Base-by-base conservation (phyloP, 2,797 vertebrate species). In the Tamandua tetradactyla region DNA sequence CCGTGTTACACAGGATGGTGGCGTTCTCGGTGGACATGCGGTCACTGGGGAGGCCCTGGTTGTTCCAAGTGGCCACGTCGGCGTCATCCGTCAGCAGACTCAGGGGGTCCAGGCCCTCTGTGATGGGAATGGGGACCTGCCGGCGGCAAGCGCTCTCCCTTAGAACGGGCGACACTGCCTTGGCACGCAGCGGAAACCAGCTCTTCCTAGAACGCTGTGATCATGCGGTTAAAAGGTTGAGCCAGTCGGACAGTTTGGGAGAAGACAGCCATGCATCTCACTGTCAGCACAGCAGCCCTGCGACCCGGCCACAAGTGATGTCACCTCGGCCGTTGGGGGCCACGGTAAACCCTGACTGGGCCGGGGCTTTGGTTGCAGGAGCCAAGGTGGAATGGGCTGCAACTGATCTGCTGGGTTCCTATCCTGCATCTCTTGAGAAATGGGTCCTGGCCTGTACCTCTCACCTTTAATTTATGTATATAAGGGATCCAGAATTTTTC, bases 11-110 rank as follows among this genome's bases (percentile, higher is more conserved):
- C 40, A 98, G 96, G 95, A 98, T 98, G 83, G 98, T 97, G 55
- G 98, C 98, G 0, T 98, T 98, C 98, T 98, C 98, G 0, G 89
- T 97, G 14, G 98, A 98, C 1, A 98, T 98, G 92, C 98, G 98
- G 95, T 98, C 98, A 0, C 98, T 98, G 94, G 98, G 98, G 69
- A 98, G 98, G 47, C 98, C 98, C 95, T 98, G 98, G 96, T 98
- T 98, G 95, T 97, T 98, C 98, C 98, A 98, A 1, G 98, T 81
- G n/a, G 98, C 98, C 91, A 98, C 94, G 0, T 98, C 98, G 0
- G 98, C 97, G 0, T 98, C 96, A 0, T 98, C 98, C 0, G 98
- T 98, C n/a, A 98, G 98, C 92, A 98, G 98, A 69, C 94, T 97
- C 91, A 98, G 71, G 35, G 98, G 98, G 3, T 98, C 98, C 97